Evolutionary conservation across 2,797 vertebrate genomes (phyloP).

Genomic region (Amphiprion clarkii): DNA sequence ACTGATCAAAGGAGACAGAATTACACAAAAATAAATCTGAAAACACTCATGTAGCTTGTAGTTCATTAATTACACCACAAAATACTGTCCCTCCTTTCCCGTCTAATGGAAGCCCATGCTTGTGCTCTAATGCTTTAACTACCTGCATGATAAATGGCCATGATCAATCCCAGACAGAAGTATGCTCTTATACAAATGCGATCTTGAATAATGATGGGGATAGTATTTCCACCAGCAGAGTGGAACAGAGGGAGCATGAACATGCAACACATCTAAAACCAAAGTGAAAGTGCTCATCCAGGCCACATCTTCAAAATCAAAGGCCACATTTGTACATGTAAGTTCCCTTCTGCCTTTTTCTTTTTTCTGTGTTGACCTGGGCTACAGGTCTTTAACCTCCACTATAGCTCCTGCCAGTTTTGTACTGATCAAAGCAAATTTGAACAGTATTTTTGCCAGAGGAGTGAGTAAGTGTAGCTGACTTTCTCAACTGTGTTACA

Average conservation of each 20-base stretch:
- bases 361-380: slow-evolving; percentile 12
- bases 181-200: slow-evolving; percentile 34
- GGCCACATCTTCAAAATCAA: slow-evolving; percentile 23
- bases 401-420: slow-evolving; percentile 2
- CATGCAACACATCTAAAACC: slow-evolving; percentile 24
- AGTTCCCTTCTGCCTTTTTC: neutral
- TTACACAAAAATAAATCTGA: neutral
- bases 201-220: slow-evolving; percentile 43
- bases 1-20: neutral
- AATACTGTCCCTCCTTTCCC: neutral
- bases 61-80: neutral
- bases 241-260: slow-evolving; percentile 6
- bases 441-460: slow-evolving; percentile 6
- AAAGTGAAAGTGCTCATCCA: slow-evolving; percentile 34
- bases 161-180: slow-evolving; percentile 53
- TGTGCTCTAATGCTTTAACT: neutral
- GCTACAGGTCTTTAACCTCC: slow-evolving; percentile 13
- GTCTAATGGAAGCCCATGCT: neutral
- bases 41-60: neutral
- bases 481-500: slow-evolving; percentile 32
- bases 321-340: neutral
- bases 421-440: slow-evolving; percentile 16
- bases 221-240: slow-evolving; percentile 33
- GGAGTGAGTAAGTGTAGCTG: slow-evolving; percentile 19
- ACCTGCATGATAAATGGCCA: slow-evolving; percentile 32